These are phyloP conservation scores for Nycteola revayana DNA, from an alignment of 2,888 invertebrate genomes.

Conservation along the genomic window DNA sequence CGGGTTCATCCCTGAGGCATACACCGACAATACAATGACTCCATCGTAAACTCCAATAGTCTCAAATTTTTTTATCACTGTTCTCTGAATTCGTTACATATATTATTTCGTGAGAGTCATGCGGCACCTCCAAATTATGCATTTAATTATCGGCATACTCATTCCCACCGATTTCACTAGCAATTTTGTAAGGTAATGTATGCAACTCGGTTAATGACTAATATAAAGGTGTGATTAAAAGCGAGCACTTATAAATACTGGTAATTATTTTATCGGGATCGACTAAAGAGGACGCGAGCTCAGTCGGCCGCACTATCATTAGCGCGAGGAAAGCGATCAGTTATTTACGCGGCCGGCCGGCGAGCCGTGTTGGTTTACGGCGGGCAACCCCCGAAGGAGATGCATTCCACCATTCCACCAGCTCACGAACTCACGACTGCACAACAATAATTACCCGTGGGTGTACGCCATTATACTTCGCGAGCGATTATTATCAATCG, in stretches of 20 bases:
- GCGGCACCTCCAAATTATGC: slow-evolving; percentile 38
- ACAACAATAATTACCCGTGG: slow-evolving; percentile 82
- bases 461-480: slow-evolving; percentile 82
- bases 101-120: slow-evolving; percentile 27
- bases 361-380: slow-evolving; percentile 76
- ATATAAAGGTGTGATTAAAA: slow-evolving; percentile 64
- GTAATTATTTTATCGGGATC: slow-evolving; percentile 77
- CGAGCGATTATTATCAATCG: slow-evolving; percentile 82
- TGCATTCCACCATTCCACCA: slow-evolving; percentile 78
- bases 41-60: slow-evolving; percentile 64
- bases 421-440: slow-evolving; percentile 82
- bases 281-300: slow-evolving; percentile 68
- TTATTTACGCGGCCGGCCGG: slow-evolving; percentile 68
- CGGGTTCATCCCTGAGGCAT: slow-evolving; percentile 62
- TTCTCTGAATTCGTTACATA: slow-evolving; percentile 47
- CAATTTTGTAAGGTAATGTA: slow-evolving; percentile 55
- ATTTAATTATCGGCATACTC: slow-evolving; percentile 51
- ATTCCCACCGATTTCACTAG: slow-evolving; percentile 59
- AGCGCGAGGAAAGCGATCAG: slow-evolving; percentile 77
- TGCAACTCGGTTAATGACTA: slow-evolving; percentile 51
- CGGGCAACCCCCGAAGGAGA: slow-evolving; percentile 81
- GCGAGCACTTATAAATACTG: slow-evolving; percentile 70
- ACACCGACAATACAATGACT: slow-evolving; percentile 72
- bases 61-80: slow-evolving; percentile 52
- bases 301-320: slow-evolving; percentile 74